Base-by-base conservation (phyloP, 2,113 vertebrate species). In the Arothron firmamentum region DNA sequence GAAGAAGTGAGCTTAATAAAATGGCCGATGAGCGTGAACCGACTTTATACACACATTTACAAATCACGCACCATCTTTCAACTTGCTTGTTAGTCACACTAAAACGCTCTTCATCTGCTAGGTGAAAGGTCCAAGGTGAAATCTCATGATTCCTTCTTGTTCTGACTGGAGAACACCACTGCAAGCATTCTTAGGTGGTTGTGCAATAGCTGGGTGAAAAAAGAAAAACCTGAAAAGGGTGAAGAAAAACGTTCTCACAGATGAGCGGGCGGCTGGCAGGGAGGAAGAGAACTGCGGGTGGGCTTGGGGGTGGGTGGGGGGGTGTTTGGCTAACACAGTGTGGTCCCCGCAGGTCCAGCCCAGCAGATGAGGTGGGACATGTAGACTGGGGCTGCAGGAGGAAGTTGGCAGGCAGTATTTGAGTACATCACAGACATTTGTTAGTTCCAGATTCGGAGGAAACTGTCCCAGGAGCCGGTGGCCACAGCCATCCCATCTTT, bases 381-480 rank as follows among this genome's bases (percentile, higher is more conserved):
- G 53, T 25, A 7, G 56, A 59, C 38, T 17, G 28, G 45, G 66
- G 59, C 48, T 64, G 58, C 15, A 6, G 51, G 59, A 43, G 65
- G 67, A 58, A 47, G 61, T 42, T 49, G 76, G 69, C 10, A 4
- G 79, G 72, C 63, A 72, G 83, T 75, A 76, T 75, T 74, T 55
- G 56, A 74, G 55, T 67, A 70, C 10, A 52, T 49, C 28, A 25
- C 38, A 60, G 48, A 49, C 21, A 23, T 50, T 46, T 46, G 69
- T 93, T 92, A 98, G 91, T 98, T 98, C 96, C 96, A 98, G 92
- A 99, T 96, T 88, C 96, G 92, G 76, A 99, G 96, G 89, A 99
- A 99, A 94, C 96, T 98, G 92, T 99, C 96, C 96, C 96, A 98
- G 87, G 96, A 98, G 75, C 96, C 96, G 52, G 96, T 98, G 86